These are phyloP conservation scores for Acleris emargana DNA, from an alignment of 2,888 invertebrate genomes.

Conservation along the genomic window DNA sequence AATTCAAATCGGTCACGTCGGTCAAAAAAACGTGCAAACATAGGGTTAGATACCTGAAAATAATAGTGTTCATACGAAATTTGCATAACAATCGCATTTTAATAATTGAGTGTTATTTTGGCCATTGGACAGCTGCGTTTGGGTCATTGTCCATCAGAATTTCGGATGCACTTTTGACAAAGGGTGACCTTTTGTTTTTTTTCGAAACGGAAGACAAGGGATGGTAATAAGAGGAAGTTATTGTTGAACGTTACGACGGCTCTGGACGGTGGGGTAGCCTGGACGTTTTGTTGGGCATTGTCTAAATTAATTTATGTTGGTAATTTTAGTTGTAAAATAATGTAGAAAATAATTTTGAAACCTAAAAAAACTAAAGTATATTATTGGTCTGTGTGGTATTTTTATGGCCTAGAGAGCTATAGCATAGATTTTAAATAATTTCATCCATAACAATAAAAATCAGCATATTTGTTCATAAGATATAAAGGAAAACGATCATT, in stretches of 20 bases:
- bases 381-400: no score
- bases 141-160: slow-evolving; percentile 77
- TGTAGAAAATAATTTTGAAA: no score
- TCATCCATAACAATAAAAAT: no score
- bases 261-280: background rate
- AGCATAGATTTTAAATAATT: no score
- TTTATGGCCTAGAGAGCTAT: no score
- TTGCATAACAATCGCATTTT: slow-evolving; percentile 79
- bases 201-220: slow-evolving; percentile 27
- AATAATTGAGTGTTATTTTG: slow-evolving; percentile 64
- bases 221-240: slow-evolving; percentile 4
- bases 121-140: slow-evolving; percentile 70
- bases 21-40: slow-evolving; percentile 57
- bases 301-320: no score
- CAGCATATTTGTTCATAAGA: no score
- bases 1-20: slow-evolving; percentile 76
- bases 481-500: no score
- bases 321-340: no score
- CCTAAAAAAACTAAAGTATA: no score
- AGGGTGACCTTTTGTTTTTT: slow-evolving; percentile 59
- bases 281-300: no score
- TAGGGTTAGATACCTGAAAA: slow-evolving; percentile 72
- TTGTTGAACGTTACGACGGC: background rate
- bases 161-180: slow-evolving; percentile 57
- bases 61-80: slow-evolving; percentile 70